These are phyloP conservation scores for Okamejei kenojei DNA, from an alignment of 2,797 vertebrate genomes.

Conservation along the genomic window DNA sequence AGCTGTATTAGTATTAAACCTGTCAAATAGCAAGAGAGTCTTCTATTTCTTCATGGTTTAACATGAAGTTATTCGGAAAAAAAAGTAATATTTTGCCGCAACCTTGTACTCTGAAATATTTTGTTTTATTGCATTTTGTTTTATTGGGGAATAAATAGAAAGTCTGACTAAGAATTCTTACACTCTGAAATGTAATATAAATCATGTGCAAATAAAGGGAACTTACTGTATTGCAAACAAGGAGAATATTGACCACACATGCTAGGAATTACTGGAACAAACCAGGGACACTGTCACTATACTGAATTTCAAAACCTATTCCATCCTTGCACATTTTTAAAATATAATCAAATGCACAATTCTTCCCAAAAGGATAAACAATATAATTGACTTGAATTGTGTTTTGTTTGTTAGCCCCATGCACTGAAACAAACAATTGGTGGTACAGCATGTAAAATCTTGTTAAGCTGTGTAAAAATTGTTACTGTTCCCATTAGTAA, in stretches of 20 bases:
- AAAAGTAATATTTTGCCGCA: neutral
- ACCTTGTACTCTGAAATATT: neutral
- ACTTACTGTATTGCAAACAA: neutral
- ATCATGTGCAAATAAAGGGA: neutral
- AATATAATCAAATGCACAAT: constrained; percentile 50
- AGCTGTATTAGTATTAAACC: neutral
- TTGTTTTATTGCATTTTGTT: constrained; percentile 19
- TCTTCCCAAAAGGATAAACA: constrained; percentile 57
- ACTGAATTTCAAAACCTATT: constrained; percentile 51
- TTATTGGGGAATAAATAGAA: neutral
- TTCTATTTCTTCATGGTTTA: neutral
- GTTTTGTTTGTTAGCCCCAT: constrained; percentile 54
- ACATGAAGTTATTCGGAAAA: neutral
- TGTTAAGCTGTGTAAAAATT: constrained; percentile 61
- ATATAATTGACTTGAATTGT: constrained; percentile 59
- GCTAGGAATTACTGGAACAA: neutral
- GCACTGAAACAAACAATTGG: constrained; percentile 65
- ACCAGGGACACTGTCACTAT: constrained; percentile 40
- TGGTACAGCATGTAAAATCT: constrained; percentile 67
- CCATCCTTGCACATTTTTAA: constrained; percentile 47
- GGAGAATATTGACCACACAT: neutral
- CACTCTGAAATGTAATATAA: neutral
- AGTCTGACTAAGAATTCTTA: neutral
- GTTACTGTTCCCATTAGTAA: constrained; percentile 60
- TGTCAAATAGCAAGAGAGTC: neutral